Base-by-base conservation (phyloP, 2,888 invertebrate genomes). In the Cerceris ruficornis region DNA sequence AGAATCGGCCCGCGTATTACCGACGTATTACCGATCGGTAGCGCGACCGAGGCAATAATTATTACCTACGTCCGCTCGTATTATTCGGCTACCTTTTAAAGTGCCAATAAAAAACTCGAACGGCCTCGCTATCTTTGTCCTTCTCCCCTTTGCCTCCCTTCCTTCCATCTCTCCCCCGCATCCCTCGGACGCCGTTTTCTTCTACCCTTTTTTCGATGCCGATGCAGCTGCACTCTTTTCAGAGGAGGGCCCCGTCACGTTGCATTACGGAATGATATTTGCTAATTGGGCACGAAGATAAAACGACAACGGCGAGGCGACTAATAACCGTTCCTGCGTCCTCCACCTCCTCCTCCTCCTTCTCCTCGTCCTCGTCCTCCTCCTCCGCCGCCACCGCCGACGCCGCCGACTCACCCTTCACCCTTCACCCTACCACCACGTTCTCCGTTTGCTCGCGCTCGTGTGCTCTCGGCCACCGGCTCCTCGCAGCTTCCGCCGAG, bases 241-340 rank as follows among this genome's bases (percentile, higher is more conserved):
- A 80, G 82, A 80, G 83, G 81, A 85, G 87, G 77, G 81, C 82
- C 84, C 87, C 88, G 91, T 92, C 92, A 91, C 86, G 87, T 91
- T 91, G 90, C 91, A 91, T 92, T 92, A 92, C 92, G 85, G 87
- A 90, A 91, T 90, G 90, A 91, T 92, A 91, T 89, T 90, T 88
- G 91, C 91, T 92, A 92, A 92, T 92, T 92, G 91, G 91, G 91
- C 87, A 87, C 88, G 91, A 91, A 91, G 91, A 92, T 91, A 92
- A 92, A 92, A 90, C 87, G 88, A 88, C 85, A 82, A 85, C 86
- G 82, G 83, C 69, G 77, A 71, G 86, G 87, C 87, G 89, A 90
- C 89, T 92, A 92, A 92, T 92, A 92, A 92, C 90, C 88, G 88
- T 88, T 86, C 86, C 79, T 78, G 80, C 82, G 70, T 79, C 75